Conservation (phyloP, 2,113 vertebrate species). For the Cebidichthys violaceus region DNA sequence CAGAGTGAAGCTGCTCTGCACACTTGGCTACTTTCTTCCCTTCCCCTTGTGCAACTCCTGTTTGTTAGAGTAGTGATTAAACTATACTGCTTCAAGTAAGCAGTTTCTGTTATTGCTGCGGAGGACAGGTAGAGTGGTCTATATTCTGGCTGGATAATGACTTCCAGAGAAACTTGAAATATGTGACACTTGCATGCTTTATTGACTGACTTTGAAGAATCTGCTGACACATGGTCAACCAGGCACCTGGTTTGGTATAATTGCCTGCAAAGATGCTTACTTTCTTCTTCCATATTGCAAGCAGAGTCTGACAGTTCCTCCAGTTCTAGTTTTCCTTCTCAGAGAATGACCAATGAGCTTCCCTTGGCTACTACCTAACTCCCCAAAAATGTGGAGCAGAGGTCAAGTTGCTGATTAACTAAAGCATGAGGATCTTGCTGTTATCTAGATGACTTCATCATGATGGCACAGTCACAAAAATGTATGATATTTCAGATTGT, state of each 20-base stretch:
- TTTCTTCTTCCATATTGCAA: background rate
- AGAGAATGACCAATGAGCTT: background rate
- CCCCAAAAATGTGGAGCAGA: background rate
- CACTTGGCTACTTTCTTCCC: slow-evolving; percentile 11
- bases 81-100: background rate
- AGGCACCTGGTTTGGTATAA: background rate
- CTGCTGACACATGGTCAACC: slow-evolving; percentile 6
- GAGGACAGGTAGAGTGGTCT: background rate
- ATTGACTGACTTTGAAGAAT: slow-evolving; percentile 21
- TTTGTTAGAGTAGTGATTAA: background rate
- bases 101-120: background rate
- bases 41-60: slow-evolving; percentile 3
- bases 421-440: background rate
- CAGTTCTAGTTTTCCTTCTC: background rate
- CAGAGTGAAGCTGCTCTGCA: slow-evolving; percentile 16
- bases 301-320: background rate
- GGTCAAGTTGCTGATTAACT: background rate
- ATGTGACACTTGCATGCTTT: slow-evolving; percentile 16
- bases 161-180: slow-evolving; percentile 22
- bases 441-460: background rate
- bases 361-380: background rate
- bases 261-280: background rate
- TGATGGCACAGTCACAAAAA: background rate
- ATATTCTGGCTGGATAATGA: background rate
- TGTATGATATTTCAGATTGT: background rate